phyloP scores from a whole-genome alignment of 92 coral and sea anemone genomes.

The Epizoanthus rinbou region DNA sequence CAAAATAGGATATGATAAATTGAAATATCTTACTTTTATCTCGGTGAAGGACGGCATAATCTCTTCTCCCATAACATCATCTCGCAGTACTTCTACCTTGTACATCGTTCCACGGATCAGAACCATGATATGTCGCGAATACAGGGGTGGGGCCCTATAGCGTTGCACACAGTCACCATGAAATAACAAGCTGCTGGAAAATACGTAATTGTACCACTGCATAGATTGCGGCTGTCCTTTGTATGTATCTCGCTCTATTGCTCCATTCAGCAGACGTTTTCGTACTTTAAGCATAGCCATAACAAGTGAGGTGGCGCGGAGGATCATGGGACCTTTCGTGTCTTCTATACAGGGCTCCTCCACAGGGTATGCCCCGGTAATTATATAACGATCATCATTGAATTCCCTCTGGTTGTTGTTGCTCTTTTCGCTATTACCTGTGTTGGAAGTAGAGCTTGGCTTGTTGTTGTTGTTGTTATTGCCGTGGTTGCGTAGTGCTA shows the following conservation, averaged over 20 bases:
- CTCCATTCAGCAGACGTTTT: slow-evolving; percentile 47
- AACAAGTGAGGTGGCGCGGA: slow-evolving; percentile 62
- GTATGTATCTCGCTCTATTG: slow-evolving; percentile 53
- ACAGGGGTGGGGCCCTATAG: slow-evolving; percentile 60
- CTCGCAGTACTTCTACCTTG: slow-evolving; percentile 58
- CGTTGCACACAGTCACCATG: slow-evolving; percentile 76
- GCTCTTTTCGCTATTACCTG: background rate
- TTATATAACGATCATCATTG: background rate
- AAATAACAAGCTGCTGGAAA: slow-evolving; percentile 76
- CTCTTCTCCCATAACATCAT: slow-evolving; percentile 48
- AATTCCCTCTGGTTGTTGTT: background rate
- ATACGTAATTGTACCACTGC: slow-evolving; percentile 86
- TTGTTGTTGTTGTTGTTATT: background rate
- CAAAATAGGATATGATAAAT: background rate
- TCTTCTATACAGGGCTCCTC: background rate
- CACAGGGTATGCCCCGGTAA: background rate
- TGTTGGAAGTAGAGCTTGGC: slow-evolving; percentile 1
- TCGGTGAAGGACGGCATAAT: slow-evolving; percentile 36
- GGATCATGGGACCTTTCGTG: slow-evolving; percentile 36
- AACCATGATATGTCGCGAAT: slow-evolving; percentile 67
- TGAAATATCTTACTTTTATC: slow-evolving; percentile 49
- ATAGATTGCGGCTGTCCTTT: slow-evolving; percentile 65
- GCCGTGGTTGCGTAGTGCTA: slow-evolving; percentile 32
- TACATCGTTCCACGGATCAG: slow-evolving; percentile 77
- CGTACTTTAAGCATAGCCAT: slow-evolving; percentile 69